These are phyloP conservation scores for Cyprinodon diabolis DNA, from an alignment of 2,797 vertebrate species.

Conservation along the genomic window DNA sequence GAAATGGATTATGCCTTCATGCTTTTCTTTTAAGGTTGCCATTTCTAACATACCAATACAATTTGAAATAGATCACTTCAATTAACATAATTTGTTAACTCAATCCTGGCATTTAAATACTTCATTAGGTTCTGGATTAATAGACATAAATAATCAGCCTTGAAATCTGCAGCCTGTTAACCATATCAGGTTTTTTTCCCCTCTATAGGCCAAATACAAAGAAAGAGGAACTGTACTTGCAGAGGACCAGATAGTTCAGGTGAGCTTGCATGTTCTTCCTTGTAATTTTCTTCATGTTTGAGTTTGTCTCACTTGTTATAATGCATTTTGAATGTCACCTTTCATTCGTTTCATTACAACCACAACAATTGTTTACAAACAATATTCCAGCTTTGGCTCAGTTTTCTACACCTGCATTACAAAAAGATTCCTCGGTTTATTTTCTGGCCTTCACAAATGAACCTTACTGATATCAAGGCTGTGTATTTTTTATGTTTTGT, in stretches of 20 bases:
- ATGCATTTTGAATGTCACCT: background rate
- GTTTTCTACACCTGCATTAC: too few species aligned
- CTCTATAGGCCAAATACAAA: constrained; percentile 92
- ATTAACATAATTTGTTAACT: background rate
- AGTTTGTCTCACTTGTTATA: background rate
- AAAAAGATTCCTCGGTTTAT: too few species aligned
- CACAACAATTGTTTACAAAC: too few species aligned
- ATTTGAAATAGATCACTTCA: background rate
- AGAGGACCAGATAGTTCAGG: constrained; percentile 94
- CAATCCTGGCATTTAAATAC: background rate
- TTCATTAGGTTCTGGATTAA: background rate
- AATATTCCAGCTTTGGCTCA: too few species aligned
- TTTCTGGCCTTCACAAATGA: too few species aligned
- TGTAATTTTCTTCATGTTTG: background rate
- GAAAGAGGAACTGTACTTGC: constrained; percentile 94
- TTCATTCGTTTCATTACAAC: too few species aligned
- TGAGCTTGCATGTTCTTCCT: constrained; percentile 22
- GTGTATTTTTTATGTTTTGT: background rate
- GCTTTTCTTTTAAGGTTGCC: background rate
- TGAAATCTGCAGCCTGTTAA: background rate
- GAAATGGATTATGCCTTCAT: background rate
- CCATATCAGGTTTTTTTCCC: background rate
- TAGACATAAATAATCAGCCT: background rate
- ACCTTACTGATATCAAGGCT: too few species aligned
- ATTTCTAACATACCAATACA: background rate